Evolutionary conservation across 2,888 invertebrate species (phyloP).

Genomic region (Petrolisthes manimaculis): DNA sequence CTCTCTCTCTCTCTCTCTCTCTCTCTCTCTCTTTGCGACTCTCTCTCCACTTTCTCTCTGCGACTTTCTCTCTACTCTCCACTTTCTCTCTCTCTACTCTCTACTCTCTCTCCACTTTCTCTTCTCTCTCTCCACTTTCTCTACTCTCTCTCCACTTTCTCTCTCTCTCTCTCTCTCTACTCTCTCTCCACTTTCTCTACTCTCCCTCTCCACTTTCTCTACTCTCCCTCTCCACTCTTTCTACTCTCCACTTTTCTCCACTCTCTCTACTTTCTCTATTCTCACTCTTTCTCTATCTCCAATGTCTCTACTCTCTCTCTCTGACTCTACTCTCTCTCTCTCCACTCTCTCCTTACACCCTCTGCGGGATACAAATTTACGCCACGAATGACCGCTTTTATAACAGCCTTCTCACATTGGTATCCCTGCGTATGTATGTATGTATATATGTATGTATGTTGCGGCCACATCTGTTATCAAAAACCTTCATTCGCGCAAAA

Average conservation of each 20-base stretch:
- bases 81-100: not conserved
- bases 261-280: not conserved
- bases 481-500: too few species aligned
- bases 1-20: not conserved
- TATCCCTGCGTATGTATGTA: too few species aligned
- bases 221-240: not conserved
- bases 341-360: not conserved
- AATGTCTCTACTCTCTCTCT: not conserved
- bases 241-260: not conserved
- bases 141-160: not conserved
- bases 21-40: not conserved
- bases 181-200: not conserved
- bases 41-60: not conserved
- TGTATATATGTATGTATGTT: too few species aligned
- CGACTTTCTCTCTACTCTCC: not conserved
- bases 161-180: not conserved
- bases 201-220: not conserved
- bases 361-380: too few species aligned
- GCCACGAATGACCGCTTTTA: too few species aligned
- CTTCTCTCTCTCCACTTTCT: not conserved
- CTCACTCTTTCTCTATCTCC: not conserved
- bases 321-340: not conserved
- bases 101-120: not conserved
- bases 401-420: slow-evolving; percentile 2
- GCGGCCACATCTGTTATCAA: too few species aligned